These are phyloP conservation scores for Hylaeus anthracinus DNA, from an alignment of 1,140 invertebrate species.

Conservation along the genomic window DNA sequence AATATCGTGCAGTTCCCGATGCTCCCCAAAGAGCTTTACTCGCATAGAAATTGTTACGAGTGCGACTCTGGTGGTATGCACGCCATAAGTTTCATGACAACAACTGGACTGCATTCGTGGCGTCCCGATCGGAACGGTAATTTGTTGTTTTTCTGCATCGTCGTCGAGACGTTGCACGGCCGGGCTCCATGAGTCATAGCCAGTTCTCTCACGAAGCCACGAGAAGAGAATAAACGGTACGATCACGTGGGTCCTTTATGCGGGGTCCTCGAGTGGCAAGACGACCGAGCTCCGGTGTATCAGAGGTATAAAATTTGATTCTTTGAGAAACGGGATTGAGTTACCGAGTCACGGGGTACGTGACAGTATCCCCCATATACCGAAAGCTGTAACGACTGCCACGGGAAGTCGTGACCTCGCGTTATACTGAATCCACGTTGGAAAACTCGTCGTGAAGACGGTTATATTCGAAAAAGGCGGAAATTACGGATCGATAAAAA, in stretches of 20 bases:
- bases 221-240: conserved; percentile 26
- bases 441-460: neutral
- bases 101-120: neutral
- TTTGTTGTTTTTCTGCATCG: neutral
- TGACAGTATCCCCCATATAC: neutral
- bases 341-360: conserved; percentile 1
- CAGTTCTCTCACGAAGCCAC: conserved; percentile 25
- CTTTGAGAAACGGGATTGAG: conserved; percentile 2
- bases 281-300: conserved; percentile 6
- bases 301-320: conserved; percentile 38
- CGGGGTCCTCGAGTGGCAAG: conserved; percentile 14
- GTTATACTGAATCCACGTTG: neutral
- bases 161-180: neutral
- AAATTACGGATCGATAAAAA: neutral
- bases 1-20: too few species aligned
- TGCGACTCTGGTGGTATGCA: too few species aligned
- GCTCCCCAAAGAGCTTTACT: too few species aligned
- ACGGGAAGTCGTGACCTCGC: too few species aligned
- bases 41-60: too few species aligned
- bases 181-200: conserved; percentile 22
- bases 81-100: neutral
- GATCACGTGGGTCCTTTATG: conserved; percentile 32
- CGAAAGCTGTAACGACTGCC: neutral
- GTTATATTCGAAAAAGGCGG: too few species aligned
- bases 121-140: neutral